A percentile compares a stretch with the other conserved stretches of the same genome.
phyloP scores from a whole-genome alignment of 2,113 vertebrate genomes.

The Hipposideros armiger region DNA sequence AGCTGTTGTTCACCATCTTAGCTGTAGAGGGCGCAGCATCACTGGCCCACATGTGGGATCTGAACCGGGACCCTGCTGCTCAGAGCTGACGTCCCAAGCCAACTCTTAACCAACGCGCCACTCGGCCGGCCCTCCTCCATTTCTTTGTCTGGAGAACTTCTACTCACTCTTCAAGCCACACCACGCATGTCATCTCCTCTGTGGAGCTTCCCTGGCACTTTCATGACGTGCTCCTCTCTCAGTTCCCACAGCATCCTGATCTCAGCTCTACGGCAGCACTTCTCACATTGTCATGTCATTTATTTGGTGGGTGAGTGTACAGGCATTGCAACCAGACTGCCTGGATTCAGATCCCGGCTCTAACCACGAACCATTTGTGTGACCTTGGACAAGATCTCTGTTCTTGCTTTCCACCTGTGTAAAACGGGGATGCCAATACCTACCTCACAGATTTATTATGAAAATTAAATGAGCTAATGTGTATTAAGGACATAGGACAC shows the following conservation, averaged over 20 bases:
- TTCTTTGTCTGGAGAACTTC: neutral
- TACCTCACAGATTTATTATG: neutral
- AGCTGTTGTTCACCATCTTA: too few relatives aligned
- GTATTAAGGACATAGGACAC: neutral
- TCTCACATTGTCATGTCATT: neutral
- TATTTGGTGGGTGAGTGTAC: neutral
- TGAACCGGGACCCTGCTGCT: too few relatives aligned
- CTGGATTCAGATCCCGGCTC: neutral
- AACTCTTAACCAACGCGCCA: too few relatives aligned
- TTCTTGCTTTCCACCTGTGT: neutral
- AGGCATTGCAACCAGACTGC: neutral
- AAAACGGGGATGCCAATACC: neutral
- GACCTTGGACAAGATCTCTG: neutral
- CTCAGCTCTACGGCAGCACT: neutral
- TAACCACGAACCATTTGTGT: neutral
- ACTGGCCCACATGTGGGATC: too few relatives aligned
- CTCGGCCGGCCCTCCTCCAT: neutral
- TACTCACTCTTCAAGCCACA: neutral
- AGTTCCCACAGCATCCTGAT: neutral
- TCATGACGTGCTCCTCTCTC: neutral
- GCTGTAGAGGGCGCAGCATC: too few relatives aligned
- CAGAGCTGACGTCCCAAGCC: too few relatives aligned
- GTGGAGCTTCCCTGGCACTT: neutral
- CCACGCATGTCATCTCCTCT: neutral
- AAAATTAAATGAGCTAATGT: neutral